Conservation (phyloP, 2,113 vertebrate genomes). For the Atrichornis clamosus region DNA sequence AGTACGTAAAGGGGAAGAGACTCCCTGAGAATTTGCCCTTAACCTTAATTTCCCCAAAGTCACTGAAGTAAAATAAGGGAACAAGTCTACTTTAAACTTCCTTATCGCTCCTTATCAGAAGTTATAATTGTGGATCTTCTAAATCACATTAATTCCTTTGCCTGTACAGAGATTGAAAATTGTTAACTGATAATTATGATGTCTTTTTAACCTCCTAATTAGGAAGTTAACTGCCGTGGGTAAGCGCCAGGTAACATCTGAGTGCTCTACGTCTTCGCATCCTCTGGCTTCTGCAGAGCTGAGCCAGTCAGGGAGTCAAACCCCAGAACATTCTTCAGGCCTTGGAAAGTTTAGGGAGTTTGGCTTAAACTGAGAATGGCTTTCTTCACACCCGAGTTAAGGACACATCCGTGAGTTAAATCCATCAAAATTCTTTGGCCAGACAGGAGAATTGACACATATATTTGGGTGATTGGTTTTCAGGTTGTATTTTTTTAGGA, state of each 20-base stretch:
- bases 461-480: neutral
- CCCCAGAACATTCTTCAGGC: neutral
- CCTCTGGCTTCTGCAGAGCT: neutral
- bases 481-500: neutral
- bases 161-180: constrained; percentile 60
- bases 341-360: neutral
- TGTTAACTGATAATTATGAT: constrained; percentile 64
- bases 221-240: constrained; percentile 39
- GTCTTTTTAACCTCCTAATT: constrained; percentile 65
- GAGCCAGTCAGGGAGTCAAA: neutral
- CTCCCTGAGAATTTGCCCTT: neutral
- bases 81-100: neutral
- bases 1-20: neutral
- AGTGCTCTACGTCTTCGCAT: neutral
- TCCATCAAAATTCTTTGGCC: neutral
- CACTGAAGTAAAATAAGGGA: neutral
- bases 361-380: neutral
- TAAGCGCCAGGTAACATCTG: neutral
- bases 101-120: neutral
- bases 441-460: neutral
- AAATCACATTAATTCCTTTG: constrained; percentile 46
- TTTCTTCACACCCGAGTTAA: neutral
- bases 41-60: neutral
- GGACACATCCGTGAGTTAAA: neutral
- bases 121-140: constrained; percentile 54